Percentiles rank a stretch among this genome's conserved stretches.
Evolutionary conservation across 1,140 invertebrate species (phyloP).

Genomic region (Stratiolaelaps scimitus): DNA sequence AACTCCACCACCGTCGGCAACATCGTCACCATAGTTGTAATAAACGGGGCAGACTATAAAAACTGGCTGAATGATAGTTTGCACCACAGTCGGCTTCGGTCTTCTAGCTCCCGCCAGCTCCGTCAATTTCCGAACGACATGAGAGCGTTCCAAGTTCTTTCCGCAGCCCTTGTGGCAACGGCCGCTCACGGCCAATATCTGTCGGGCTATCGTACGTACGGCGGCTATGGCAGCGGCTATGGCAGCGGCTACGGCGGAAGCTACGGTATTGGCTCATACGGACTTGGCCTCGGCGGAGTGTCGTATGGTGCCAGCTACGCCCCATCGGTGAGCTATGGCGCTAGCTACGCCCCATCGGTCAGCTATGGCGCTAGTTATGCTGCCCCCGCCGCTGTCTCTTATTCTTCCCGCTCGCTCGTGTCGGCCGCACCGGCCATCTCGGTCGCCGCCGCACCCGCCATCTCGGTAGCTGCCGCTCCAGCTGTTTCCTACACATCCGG

Average conservation of each 20-base stretch:
- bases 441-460: neutral
- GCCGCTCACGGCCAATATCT: constrained; percentile 4
- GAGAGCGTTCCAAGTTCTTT: constrained; percentile 24
- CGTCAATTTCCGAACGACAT: neutral
- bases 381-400: neutral
- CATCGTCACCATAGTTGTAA: too few relatives aligned
- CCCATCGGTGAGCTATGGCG: neutral
- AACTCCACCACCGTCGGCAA: too few relatives aligned
- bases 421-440: neutral
- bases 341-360: neutral
- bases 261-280: neutral
- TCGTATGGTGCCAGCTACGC: constrained; percentile 17
- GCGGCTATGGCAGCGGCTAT: constrained; percentile 13
- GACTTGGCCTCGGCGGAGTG: constrained; percentile 13
- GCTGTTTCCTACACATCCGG: neutral
- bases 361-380: neutral
- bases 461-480: constrained; percentile 6
- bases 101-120: neutral
- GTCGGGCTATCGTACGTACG: neutral
- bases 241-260: neutral
- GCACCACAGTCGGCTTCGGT: constrained; percentile 22
- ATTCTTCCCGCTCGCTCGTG: neutral
- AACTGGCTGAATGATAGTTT: constrained; percentile 3
- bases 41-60: constrained; percentile 12
- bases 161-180: constrained; percentile 7